A percentile compares a stretch with the other conserved stretches of the same genome.
Conservation (phyloP, 2,888 invertebrate genomes). For the Temnothorax ravouxi region DNA sequence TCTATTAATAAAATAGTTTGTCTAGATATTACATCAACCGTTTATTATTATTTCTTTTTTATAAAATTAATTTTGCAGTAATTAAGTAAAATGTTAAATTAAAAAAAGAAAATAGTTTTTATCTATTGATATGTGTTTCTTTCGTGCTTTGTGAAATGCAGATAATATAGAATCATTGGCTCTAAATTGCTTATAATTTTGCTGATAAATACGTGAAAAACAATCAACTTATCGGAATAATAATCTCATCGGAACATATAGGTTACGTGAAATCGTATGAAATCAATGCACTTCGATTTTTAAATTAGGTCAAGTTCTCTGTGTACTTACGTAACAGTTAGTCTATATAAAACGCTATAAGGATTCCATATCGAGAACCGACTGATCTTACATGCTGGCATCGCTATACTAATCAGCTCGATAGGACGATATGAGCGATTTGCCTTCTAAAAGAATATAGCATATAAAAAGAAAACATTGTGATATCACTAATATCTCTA, state of each 20-base stretch:
- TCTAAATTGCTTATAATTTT: background rate
- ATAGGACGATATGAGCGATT: background rate
- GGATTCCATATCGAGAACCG: conserved; percentile 82
- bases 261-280: conserved; percentile 50
- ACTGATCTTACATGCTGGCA: conserved; percentile 72
- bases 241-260: background rate
- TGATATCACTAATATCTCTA: background rate
- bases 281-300: conserved; percentile 61
- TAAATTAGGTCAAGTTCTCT: conserved; percentile 78
- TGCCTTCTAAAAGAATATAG: background rate
- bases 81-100: conserved; percentile 19
- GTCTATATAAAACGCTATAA: conserved; percentile 79
- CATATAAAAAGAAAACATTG: background rate
- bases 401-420: conserved; percentile 50
- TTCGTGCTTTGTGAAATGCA: background rate
- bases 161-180: background rate
- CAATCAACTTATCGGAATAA: background rate
- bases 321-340: conserved; percentile 69
- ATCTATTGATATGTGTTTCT: background rate
- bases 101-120: background rate
- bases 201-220: background rate
- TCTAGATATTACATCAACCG: background rate
- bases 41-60: background rate
- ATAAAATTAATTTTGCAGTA: background rate
- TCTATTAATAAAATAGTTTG: background rate